Percentiles rank a stretch among this genome's conserved stretches.
Evolutionary conservation across 2,113 vertebrate genomes (phyloP).

Genomic region (Mastomys coucha): DNA sequence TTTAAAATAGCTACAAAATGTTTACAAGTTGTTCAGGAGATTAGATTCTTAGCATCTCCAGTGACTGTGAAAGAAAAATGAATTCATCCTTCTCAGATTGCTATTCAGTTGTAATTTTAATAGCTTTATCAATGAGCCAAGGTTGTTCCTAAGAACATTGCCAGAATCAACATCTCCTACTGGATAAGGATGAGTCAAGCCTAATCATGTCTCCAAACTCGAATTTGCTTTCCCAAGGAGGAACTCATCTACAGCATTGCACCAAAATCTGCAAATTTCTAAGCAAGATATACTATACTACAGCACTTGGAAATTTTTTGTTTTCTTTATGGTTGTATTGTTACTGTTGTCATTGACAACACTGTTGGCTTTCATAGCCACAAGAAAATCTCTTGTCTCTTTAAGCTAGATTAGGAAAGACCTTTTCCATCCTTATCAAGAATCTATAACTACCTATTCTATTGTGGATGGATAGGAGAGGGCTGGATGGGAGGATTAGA

Average conservation of each 20-base stretch:
- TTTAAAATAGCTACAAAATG: slow-evolving; percentile 76
- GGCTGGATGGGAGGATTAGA: too few species aligned
- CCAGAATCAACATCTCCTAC: slow-evolving; percentile 85
- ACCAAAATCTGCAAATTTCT: neutral
- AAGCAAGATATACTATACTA: neutral
- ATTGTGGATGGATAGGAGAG: neutral
- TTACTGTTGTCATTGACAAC: neutral
- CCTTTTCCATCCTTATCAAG: slow-evolving; percentile 30
- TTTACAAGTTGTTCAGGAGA: slow-evolving; percentile 77
- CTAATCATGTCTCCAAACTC: slow-evolving; percentile 74
- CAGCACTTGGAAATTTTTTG: neutral
- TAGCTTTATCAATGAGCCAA: slow-evolving; percentile 84
- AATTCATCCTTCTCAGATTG: slow-evolving; percentile 79
- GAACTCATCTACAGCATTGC: slow-evolving; percentile 68
- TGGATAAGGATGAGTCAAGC: slow-evolving; percentile 61
- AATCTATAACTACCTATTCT: slow-evolving; percentile 17
- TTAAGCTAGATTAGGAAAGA: neutral
- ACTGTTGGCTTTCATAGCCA: neutral
- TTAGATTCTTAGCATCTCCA: slow-evolving; percentile 80
- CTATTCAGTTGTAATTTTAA: slow-evolving; percentile 88
- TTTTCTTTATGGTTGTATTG: slow-evolving; percentile 46
- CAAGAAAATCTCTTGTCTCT: neutral
- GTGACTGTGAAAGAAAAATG: slow-evolving; percentile 78
- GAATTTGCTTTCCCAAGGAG: slow-evolving; percentile 75
- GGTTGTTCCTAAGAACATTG: slow-evolving; percentile 84